Conservation (phyloP, 2,113 vertebrate species). For the Misgurnus anguillicaudatus region DNA sequence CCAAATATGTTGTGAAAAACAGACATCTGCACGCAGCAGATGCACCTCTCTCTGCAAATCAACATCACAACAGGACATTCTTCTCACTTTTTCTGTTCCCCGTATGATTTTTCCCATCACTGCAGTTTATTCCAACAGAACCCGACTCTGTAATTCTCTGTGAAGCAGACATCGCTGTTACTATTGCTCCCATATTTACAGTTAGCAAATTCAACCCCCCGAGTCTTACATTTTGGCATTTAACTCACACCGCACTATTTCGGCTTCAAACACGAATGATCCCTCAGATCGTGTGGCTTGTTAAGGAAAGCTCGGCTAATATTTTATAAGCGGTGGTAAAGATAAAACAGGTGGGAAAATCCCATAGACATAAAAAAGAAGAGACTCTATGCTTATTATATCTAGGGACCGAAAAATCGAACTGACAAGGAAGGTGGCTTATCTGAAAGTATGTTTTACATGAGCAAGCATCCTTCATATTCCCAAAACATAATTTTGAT, state of each 20-base stretch:
- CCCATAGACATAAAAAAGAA: background rate
- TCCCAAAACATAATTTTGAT: too few species aligned
- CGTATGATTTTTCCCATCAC: constrained; percentile 13
- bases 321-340: background rate
- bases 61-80: constrained; percentile 38
- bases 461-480: too few species aligned
- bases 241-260: background rate
- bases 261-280: background rate
- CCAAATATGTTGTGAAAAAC: constrained; percentile 54
- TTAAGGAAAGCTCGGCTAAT: background rate
- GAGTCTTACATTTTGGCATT: background rate
- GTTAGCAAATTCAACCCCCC: background rate
- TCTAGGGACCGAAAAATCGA: background rate
- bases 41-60: constrained; percentile 49
- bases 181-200: background rate
- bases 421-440: too few species aligned
- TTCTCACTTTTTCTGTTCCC: background rate
- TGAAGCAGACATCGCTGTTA: background rate
- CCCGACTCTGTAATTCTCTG: background rate
- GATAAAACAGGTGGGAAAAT: background rate
- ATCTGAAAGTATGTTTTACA: too few species aligned
- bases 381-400: background rate
- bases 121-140: constrained; percentile 19
- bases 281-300: background rate
- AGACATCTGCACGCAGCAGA: constrained; percentile 64